Conservation (phyloP, 1,140 invertebrate species). For the Musca vetustissima region DNA sequence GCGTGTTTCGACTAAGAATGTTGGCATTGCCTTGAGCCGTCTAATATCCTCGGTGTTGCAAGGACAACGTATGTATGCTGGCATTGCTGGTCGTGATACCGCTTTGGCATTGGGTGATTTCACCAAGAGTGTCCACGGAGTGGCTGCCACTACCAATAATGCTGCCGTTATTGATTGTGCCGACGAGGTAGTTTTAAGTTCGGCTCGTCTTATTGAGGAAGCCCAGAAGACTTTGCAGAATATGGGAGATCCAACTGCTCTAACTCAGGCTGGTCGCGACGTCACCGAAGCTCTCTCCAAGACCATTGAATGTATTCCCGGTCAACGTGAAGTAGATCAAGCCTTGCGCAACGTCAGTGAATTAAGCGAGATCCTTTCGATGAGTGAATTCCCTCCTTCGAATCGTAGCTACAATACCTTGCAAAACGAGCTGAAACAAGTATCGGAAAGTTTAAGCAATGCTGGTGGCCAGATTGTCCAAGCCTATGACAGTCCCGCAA, state of each 20-base stretch:
- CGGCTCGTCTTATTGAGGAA: conserved; percentile 75
- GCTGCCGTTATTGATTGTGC: conserved; percentile 65
- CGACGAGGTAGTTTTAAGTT: conserved; percentile 77
- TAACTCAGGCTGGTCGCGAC: conserved; percentile 64
- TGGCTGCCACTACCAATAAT: conserved; percentile 63
- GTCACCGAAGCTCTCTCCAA: conserved; percentile 54
- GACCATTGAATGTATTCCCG: conserved; percentile 80
- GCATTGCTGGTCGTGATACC: conserved; percentile 78
- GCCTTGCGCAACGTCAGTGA: conserved; percentile 81
- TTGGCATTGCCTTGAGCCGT: conserved; percentile 72
- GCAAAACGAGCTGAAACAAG: conserved; percentile 80
- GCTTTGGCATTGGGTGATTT: conserved; percentile 73
- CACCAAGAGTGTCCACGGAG: conserved; percentile 71
- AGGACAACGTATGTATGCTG: conserved; percentile 82
- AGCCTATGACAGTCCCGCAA: conserved; percentile 67
- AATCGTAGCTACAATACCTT: conserved; percentile 79
- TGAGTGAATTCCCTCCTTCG: conserved; percentile 70
- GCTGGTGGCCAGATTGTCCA: conserved; percentile 77
- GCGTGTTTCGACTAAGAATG: conserved; percentile 66
- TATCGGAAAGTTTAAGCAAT: conserved; percentile 80
- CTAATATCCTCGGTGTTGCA: conserved; percentile 82
- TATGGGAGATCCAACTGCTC: conserved; percentile 60
- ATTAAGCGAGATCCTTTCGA: conserved; percentile 71
- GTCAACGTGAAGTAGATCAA: conserved; percentile 86
- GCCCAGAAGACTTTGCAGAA: conserved; percentile 69